Evolutionary conservation across 2,113 vertebrate species (phyloP).

Genomic region (Eonycteris spelaea): DNA sequence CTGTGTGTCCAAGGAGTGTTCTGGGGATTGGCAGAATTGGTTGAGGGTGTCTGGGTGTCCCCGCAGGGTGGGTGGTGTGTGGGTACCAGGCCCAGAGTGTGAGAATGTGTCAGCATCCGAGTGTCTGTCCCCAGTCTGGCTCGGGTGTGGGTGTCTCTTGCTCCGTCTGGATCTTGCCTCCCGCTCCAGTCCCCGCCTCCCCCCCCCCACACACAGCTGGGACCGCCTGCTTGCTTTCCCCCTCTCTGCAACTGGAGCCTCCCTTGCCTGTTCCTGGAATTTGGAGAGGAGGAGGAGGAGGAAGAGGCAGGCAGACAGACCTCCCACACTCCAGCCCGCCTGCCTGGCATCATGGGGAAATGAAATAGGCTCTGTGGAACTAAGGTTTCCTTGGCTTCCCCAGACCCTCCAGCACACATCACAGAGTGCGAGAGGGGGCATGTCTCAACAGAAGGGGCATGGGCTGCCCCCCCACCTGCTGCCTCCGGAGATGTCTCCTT

Average conservation of each 20-base stretch:
- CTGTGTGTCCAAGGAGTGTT: slow-evolving; percentile 73
- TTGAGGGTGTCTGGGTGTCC: slow-evolving; percentile 58
- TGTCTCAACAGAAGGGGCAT: neutral
- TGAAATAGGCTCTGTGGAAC: slow-evolving; percentile 60
- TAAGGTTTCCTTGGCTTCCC: slow-evolving; percentile 39
- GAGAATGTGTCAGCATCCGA: slow-evolving; percentile 57
- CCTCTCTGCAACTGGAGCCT: slow-evolving; percentile 72
- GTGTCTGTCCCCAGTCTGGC: slow-evolving; percentile 64
- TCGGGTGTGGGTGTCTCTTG: slow-evolving; percentile 61
- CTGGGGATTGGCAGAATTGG: slow-evolving; percentile 62
- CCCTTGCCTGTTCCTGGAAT: slow-evolving; percentile 79
- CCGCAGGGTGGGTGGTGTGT: slow-evolving; percentile 33
- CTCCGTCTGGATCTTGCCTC: slow-evolving; percentile 69
- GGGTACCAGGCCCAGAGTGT: slow-evolving; percentile 49
- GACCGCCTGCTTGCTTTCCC: slow-evolving; percentile 61
- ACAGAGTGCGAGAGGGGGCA: neutral
- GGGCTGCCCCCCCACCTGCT: neutral
- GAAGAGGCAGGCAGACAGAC: slow-evolving; percentile 76
- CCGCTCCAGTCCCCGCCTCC: slow-evolving; percentile 7
- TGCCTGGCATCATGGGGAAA: slow-evolving; percentile 64
- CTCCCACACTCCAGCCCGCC: slow-evolving; percentile 73
- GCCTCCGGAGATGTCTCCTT: neutral
- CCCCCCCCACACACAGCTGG: neutral
- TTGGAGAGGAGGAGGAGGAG: slow-evolving; percentile 73
- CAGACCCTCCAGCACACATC: neutral